Percentiles rank a stretch among this genome's conserved stretches.
These are phyloP conservation scores for Acanthurus tractus DNA, from an alignment of 2,797 vertebrate genomes.

Conservation along the genomic window DNA sequence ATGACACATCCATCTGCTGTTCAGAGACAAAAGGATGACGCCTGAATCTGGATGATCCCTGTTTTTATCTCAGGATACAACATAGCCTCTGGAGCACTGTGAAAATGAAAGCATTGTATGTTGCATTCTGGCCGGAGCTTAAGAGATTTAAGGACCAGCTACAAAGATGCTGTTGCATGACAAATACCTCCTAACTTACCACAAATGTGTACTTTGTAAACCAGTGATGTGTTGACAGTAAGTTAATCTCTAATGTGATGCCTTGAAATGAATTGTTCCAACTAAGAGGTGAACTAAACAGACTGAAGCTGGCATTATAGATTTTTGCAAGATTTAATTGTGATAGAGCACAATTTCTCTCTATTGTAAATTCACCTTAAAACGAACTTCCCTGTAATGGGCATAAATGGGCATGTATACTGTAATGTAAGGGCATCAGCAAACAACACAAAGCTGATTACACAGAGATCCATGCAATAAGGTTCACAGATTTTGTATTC, in stretches of 20 bases:
- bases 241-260: background rate
- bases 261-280: background rate
- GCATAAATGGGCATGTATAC: too few relatives aligned
- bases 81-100: conserved; percentile 7
- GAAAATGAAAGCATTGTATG: conserved; percentile 40
- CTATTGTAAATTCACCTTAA: too few relatives aligned
- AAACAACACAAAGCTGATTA: too few relatives aligned
- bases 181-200: background rate
- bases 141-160: conserved; percentile 19
- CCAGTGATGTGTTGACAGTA: conserved; percentile 2
- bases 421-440: too few relatives aligned
- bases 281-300: background rate
- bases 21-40: conserved; percentile 23
- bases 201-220: background rate
- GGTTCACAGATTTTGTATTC: too few relatives aligned
- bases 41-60: conserved; percentile 32
- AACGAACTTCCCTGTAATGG: too few relatives aligned
- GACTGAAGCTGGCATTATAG: background rate
- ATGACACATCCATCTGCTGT: conserved; percentile 28
- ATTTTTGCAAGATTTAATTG: background rate
- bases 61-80: conserved; percentile 25
- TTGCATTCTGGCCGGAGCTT: conserved; percentile 37
- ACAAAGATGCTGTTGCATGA: conserved; percentile 6
- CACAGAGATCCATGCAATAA: too few relatives aligned
- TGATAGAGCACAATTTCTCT: background rate